Evolutionary conservation across 2,113 vertebrate species (phyloP).

Genomic region (Psophia crepitans): DNA sequence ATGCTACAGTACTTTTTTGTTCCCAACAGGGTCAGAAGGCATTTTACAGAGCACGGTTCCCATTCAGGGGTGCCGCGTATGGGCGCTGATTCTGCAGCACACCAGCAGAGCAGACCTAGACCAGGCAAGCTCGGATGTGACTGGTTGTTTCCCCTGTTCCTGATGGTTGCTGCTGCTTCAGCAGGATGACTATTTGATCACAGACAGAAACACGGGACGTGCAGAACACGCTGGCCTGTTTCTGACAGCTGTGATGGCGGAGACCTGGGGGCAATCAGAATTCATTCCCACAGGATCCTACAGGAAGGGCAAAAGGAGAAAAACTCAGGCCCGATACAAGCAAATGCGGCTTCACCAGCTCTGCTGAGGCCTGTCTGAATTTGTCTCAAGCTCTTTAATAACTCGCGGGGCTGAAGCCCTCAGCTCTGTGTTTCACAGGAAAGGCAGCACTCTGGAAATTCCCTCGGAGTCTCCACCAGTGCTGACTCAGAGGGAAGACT

Average conservation of each 20-base stretch:
- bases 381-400: constrained; percentile 30
- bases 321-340: not conserved
- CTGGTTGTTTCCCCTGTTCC: not conserved
- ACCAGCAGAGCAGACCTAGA: not conserved
- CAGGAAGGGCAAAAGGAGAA: constrained; percentile 4
- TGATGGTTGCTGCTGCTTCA: not conserved
- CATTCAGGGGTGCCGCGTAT: not conserved
- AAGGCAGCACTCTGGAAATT: constrained; percentile 44
- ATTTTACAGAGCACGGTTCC: not conserved
- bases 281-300: not conserved
- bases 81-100: not conserved
- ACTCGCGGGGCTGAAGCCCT: not conserved
- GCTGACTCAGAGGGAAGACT: constrained; percentile 49
- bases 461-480: constrained; percentile 19
- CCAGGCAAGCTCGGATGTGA: not conserved
- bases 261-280: not conserved
- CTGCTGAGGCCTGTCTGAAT: constrained; percentile 55
- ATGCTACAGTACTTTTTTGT: not conserved
- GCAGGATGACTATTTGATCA: not conserved
- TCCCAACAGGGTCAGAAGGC: not conserved
- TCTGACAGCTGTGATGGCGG: not conserved
- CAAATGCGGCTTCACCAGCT: not conserved
- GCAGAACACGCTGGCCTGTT: not conserved
- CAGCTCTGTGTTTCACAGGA: not conserved
- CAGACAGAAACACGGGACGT: not conserved